These are phyloP conservation scores for Archips xylosteana DNA, from an alignment of 2,888 invertebrate species.

Conservation along the genomic window DNA sequence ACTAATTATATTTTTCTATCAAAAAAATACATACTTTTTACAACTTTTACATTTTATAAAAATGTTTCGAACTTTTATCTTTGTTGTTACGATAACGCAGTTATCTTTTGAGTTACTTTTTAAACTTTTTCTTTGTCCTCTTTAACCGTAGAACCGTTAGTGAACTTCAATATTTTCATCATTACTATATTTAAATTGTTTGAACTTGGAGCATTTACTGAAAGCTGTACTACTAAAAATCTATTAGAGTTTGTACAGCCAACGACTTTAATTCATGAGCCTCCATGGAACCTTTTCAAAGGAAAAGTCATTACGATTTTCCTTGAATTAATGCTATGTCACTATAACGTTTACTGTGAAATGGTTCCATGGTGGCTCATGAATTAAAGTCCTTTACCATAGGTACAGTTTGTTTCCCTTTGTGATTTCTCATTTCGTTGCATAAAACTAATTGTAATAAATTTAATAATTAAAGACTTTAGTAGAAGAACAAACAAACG, in stretches of 20 bases:
- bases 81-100: conserved; percentile 53
- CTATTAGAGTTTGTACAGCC: no score
- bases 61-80: conserved; percentile 51
- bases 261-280: no score
- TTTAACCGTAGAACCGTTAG: background rate
- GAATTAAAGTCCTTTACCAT: no score
- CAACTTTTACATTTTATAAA: conserved; percentile 61
- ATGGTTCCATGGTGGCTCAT: no score
- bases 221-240: no score
- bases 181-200: background rate
- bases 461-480: background rate
- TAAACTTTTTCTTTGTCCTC: background rate
- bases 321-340: no score
- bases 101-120: conserved; percentile 11
- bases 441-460: background rate
- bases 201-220: no score
- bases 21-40: conserved; percentile 69
- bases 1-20: conserved; percentile 80
- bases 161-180: background rate
- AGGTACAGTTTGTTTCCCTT: no score
- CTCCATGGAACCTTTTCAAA: no score
- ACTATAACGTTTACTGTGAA: no score
- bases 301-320: no score
- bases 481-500: no score
- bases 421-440: background rate